Evolutionary conservation across 2,113 vertebrate species (phyloP), one percentile per base, ranked within the genome.

Genomic region (Dicentrarchus labrax): DNA sequence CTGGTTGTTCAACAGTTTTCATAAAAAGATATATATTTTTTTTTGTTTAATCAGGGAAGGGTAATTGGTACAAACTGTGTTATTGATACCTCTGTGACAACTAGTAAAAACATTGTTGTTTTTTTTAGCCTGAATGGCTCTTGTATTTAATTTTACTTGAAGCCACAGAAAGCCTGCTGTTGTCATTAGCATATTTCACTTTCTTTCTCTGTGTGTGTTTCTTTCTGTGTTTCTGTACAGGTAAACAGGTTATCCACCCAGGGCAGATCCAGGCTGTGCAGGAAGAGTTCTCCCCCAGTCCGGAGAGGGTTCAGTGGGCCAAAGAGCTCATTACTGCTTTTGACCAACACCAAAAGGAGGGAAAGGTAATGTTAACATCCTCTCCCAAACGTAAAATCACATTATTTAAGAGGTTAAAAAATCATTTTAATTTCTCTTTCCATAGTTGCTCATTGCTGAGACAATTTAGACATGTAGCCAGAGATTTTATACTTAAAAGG

Each of bases 221-320:
- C 39, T 78, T 36, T 51, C 11, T 81, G 16, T 87, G 10, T 74
- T 6, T 93, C 89, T 92, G 85, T 93, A 83, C 77, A 95, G 98
- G 98, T 93, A 99, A 99, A 94, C 98, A 99, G 95, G 97, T 99
- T 91, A 99, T 99, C 94, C 98, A 99, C 94, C 98, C 98, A 22
- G 97, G 95, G 91, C 98, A 99, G 95, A 94, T 99, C 82, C 91
- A 96, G 51, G 92, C 96, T 90, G 98, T 99, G 84, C 98, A 99
- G 91, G 97, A 98, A 79, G 97, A 98, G 94, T 99, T 99, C 92
- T 97, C 97, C 84, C 98, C 98, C 0, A 97, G 96, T 93, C 94
- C 91, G 74, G 97, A 97, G 91, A 96, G 96, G 93, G 93, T 97
- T 87, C 96, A 96, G 92, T 99, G 98, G 98, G 97, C 98, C 48